phyloP scores from a whole-genome alignment of 2,888 invertebrate genomes.

The Ennomos fuscantarius region DNA sequence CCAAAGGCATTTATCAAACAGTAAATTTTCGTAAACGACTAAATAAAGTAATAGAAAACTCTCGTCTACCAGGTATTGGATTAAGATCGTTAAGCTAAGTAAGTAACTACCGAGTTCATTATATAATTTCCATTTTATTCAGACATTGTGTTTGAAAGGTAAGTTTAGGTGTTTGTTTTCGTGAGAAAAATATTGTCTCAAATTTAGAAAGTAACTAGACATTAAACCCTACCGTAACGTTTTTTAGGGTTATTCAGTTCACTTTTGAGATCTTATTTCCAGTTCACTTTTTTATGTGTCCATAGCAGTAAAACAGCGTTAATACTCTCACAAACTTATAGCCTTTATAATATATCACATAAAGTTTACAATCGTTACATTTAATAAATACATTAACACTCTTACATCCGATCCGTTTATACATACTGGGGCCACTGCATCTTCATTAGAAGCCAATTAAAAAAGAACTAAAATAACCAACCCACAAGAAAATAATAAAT shows the following conservation, averaged over 20 bases:
- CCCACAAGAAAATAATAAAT: conserved; percentile 48
- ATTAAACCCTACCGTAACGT: not conserved
- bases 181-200: too few species aligned
- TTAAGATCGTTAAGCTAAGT: too few species aligned
- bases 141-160: too few species aligned
- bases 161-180: too few species aligned
- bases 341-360: conserved; percentile 75
- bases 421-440: conserved; percentile 61
- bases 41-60: too few species aligned
- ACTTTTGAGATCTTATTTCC: not conserved
- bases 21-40: too few species aligned
- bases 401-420: conserved; percentile 51
- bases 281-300: not conserved
- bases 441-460: conserved; percentile 50
- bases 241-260: not conserved
- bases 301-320: conserved; percentile 50
- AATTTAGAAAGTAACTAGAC: too few species aligned
- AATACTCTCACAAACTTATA: conserved; percentile 65
- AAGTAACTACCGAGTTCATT: too few species aligned
- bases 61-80: too few species aligned
- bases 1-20: too few species aligned
- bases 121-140: too few species aligned
- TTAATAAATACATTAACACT: conserved; percentile 58
- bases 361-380: conserved; percentile 63
- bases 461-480: conserved; percentile 47